Evolutionary conservation across 2,888 invertebrate genomes (phyloP), one percentile per base, ranked within the genome.

Genomic region (Mantis religiosa): DNA sequence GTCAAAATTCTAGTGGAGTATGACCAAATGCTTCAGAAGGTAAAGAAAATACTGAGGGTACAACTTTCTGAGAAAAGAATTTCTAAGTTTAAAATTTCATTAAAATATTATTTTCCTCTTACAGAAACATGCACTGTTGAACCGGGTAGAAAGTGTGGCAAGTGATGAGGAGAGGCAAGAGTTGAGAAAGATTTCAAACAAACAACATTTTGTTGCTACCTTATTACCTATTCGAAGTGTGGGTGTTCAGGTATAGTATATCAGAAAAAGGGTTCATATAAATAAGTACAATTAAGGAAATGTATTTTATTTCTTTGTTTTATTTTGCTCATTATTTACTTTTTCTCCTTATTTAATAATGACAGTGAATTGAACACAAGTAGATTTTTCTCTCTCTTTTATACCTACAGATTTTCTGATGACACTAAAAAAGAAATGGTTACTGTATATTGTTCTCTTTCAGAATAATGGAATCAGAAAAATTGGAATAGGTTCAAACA

Each of bases 1-100:
- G 97, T 98, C 90, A 98, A 98, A 94, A 97, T 98, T 93, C 97
- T 99, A 94, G 97, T 97, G 90, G 98, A 98, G 92, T 99, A 97
- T 94, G 96, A 97, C 92, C 97, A 97, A 92, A 98, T 98, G 97
- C 95, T 97, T 91, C 96, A 97, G 93, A 98, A 98, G 92, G 94
- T 94, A 91, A 83, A 15, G 2, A 30, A 28, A 83, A 20, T 28
- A 20, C 8, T n/a, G 83, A 83, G 14, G 3, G n/a, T 15, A 28
- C 83, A 83, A 2, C 20, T 83, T 83, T 0, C 28, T 84, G 12
- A 34, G 28, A 8, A 1, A 27, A 20, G 8, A 34, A 34, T 20
- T 20, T 83, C 71, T 30, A 30, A 15, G n/a, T n/a, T 87, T 12
- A n/a, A n/a, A 0, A 71, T 12, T 85, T 1, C 3, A 30, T 7